Base-by-base conservation (phyloP, 2,113 vertebrate species). In the Festucalex cinctus region DNA sequence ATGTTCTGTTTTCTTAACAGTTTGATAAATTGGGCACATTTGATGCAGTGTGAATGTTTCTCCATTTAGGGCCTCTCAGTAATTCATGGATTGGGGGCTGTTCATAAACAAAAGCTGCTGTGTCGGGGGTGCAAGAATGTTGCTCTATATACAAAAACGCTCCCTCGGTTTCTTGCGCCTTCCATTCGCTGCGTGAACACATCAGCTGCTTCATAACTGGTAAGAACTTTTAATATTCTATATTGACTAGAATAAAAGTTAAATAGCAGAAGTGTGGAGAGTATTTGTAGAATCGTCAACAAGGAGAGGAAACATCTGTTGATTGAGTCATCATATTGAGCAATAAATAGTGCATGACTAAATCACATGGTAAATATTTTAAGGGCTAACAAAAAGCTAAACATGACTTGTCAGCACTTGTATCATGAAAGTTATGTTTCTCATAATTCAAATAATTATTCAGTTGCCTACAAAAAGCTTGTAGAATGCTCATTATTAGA, bases 41-140 rank as follows among this genome's bases (percentile, higher is more conserved):
- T 1, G 13, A 37, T 58, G 36, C 37, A 54, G 19, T 5, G 63
- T 32, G 36, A 59, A 14, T 26, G 26, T 28, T 35, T 35, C 19
- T 51, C 43, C 51, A 62, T 62, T 62, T 62, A 62, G 60, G 60
- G 60, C n/a, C n/a, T 5, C 43, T 37, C 12, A 17, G 60, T 62
- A 26, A n/a, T 70, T 20, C 43, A 67, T 16, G 1, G 48, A 46
- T 46, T 67, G 65, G 58, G 76, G 80, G 61, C 46, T 0, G 53
- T 69, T 68, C 1, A 69, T 84, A 89, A 89, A 90, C 86, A 91
- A n/a, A n/a, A 71, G 56, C 51, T 80, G 81, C 86, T 73, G 9
- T 46, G 80, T 62, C 77, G 20, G 28, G 26, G 56, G 79, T 80
- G 58, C 79, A 91, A 68, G 83, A 87, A 89, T 88, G 80, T 39